These are phyloP conservation scores for Mus minutoides DNA, from an alignment of 2,797 vertebrate genomes.

Conservation along the genomic window DNA sequence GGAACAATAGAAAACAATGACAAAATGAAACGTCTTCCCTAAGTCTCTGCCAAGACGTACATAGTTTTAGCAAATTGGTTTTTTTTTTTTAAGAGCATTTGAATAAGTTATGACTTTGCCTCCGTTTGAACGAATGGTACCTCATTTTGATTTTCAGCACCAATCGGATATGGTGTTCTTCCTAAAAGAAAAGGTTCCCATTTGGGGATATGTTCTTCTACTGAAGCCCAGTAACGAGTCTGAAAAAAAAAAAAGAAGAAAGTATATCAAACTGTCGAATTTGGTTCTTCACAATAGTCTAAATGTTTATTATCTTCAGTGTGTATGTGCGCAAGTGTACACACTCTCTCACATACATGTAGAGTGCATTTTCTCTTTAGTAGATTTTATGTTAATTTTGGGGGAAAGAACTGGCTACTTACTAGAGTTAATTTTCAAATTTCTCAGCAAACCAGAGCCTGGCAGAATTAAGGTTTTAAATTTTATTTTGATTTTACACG, in stretches of 20 bases:
- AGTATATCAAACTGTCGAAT: conserved; percentile 80
- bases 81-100: conserved; percentile 37
- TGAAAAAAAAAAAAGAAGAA: conserved; percentile 84
- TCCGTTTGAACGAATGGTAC: conserved; percentile 74
- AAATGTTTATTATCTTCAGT: conserved; percentile 78
- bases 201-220: conserved; percentile 92
- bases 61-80: conserved; percentile 43
- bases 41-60: conserved; percentile 36
- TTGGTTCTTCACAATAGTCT: conserved; percentile 83
- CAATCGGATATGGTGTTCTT: conserved; percentile 88
- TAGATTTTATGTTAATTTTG: conserved; percentile 84
- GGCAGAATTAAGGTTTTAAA: conserved; percentile 83
- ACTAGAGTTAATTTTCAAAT: conserved; percentile 83
- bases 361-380: conserved; percentile 77
- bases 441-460: conserved; percentile 81
- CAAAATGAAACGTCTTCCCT: background rate
- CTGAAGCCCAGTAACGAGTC: conserved; percentile 92
- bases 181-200: conserved; percentile 94
- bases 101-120: conserved; percentile 77
- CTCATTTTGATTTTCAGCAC: conserved; percentile 81
- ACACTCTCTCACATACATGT: conserved; percentile 63
- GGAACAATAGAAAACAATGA: background rate
- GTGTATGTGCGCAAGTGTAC: conserved; percentile 66
- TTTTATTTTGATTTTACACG: conserved; percentile 86
- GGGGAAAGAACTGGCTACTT: conserved; percentile 80